Base-by-base conservation (phyloP, 2,113 vertebrate genomes). In the Hippoglossus stenolepis region DNA sequence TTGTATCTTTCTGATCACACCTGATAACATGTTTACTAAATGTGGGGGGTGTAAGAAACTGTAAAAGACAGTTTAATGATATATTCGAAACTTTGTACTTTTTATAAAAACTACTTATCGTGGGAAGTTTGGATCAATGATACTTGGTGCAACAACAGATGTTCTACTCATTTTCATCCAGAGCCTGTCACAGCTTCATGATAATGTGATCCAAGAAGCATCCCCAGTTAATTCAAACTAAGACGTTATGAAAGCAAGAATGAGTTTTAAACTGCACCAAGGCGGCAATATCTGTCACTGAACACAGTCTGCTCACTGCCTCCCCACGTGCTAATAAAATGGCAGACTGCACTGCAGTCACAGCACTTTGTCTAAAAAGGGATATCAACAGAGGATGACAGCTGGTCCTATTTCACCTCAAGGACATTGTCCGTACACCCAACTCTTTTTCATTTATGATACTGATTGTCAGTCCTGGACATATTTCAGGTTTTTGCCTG, bases 401-500 rank as follows among this genome's bases (percentile, higher is more conserved):
- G 79, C 76, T 0, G 70, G 35, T 63, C 35, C 54, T 70, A 47
- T 79, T 84, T 89, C 77, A 80, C 64, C 28, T 63, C 76, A 85
- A 82, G 84, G 82, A 84, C 84, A 59, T 0, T 57, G 61, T 66
- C 9, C 13, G 14, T 17, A 40, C 58, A 65, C 1, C 7, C 15
- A 7, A n/a, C 9, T 59, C 65, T 53, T 70, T 51, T 40, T 60
- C 35, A 43, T 78, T 74, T 61, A 23, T 18, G 24, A 26, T 10
- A 66, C 61, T 51, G 65, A 66, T 57, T 70, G 28, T 21, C 18
- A 9, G n/a, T 70, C 63, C 45, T 18, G 64, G 14, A 20, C 47
- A 53, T 45, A 35, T 80, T 68, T 60, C 7, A 18, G 20, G 45
- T 45, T 56, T 65, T 56, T 70, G 21, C 18, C 11, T 51, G 20